phyloP scores from a whole-genome alignment of 2,888 invertebrate species.

The Bugula neritina region DNA sequence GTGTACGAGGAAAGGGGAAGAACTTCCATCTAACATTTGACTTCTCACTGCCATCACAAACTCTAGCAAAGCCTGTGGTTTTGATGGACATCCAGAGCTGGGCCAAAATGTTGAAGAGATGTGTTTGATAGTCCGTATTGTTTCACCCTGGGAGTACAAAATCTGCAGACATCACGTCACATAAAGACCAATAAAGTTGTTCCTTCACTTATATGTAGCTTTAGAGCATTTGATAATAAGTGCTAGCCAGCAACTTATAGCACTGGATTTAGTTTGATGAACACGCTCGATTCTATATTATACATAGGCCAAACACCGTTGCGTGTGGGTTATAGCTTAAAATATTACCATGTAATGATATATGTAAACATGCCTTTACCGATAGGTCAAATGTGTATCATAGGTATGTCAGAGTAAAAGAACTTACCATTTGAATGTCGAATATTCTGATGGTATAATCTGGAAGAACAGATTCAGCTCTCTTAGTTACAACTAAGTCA shows the following conservation, averaged over 20 bases:
- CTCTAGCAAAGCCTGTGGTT: constrained; percentile 61
- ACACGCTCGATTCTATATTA: too few species aligned
- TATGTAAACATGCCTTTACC: too few species aligned
- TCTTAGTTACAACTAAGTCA: constrained; percentile 58
- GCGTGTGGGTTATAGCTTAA: too few species aligned
- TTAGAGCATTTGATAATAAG: too few species aligned
- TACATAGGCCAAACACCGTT: too few species aligned
- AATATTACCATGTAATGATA: too few species aligned
- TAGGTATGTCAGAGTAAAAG: neutral
- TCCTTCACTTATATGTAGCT: too few species aligned
- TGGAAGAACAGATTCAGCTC: constrained; percentile 53
- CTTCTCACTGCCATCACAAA: constrained; percentile 61
- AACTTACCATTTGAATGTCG: constrained; percentile 58
- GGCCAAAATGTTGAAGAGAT: constrained; percentile 70
- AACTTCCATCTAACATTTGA: constrained; percentile 56
- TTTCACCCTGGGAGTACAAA: constrained; percentile 44
- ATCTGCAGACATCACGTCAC: neutral
- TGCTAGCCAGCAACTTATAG: too few species aligned
- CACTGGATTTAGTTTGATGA: too few species aligned
- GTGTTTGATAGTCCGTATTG: constrained; percentile 59
- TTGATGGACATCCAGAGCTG: constrained; percentile 66
- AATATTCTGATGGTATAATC: constrained; percentile 63
- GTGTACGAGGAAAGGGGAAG: constrained; percentile 12
- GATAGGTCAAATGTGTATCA: neutral
- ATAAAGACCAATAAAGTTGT: neutral